Evolutionary conservation across 2,113 vertebrate species (phyloP).

Genomic region (Dryoscopus gambensis): DNA sequence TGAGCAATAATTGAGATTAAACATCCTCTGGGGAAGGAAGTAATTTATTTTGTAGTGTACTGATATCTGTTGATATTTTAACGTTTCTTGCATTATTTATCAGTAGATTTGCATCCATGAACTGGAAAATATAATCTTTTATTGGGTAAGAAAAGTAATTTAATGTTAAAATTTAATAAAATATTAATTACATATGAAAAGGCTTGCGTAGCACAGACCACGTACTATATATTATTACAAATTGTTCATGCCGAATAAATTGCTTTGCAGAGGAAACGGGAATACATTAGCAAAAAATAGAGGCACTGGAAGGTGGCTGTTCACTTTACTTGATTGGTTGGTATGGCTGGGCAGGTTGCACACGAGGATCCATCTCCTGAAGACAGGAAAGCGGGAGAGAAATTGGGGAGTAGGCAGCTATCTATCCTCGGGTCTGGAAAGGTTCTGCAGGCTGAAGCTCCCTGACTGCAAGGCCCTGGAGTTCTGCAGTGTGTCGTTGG

Average conservation of each 20-base stretch:
- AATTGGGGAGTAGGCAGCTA: not conserved
- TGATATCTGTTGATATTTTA: slow-evolving; percentile 43
- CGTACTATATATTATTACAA: not conserved
- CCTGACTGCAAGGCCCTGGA: rapidly evolving
- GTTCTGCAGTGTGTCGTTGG: not conserved
- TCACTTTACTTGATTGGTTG: not conserved
- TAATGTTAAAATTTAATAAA: slow-evolving; percentile 49
- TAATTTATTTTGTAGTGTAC: slow-evolving; percentile 58
- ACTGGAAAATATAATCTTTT: slow-evolving; percentile 52
- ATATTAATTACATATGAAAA: slow-evolving; percentile 41
- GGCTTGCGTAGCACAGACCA: not conserved
- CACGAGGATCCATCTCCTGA: not conserved
- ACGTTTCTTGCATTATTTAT: slow-evolving; percentile 38
- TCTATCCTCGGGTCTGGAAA: not conserved
- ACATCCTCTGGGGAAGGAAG: slow-evolving; percentile 22
- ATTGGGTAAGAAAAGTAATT: slow-evolving; percentile 9
- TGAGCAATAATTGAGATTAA: slow-evolving; percentile 43
- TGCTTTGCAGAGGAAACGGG: not conserved
- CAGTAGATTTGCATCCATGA: slow-evolving; percentile 40
- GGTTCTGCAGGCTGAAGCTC: not conserved
- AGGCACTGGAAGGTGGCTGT: not conserved
- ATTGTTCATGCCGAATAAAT: slow-evolving; percentile 35
- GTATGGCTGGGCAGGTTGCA: not conserved
- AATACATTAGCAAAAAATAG: not conserved
- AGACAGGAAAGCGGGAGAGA: not conserved